Evolutionary conservation across 2,888 invertebrate species (phyloP), one percentile per base, ranked within the genome.

Genomic region (Blera fallax): DNA sequence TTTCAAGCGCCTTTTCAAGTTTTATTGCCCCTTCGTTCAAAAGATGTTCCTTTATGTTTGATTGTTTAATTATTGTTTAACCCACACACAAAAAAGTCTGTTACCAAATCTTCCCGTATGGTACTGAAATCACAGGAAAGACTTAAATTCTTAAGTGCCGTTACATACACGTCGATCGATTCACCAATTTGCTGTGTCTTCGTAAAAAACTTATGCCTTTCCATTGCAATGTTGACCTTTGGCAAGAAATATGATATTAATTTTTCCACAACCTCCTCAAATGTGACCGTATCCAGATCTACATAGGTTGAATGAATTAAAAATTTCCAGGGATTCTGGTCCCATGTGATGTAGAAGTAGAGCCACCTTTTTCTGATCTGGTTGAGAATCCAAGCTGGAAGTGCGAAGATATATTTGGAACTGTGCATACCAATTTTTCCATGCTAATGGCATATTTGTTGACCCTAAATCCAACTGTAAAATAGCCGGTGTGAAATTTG

Each of bases 141-240:
- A 21, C 56, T 69, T 69, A 43, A 24, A 45, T 62, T 62, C 21
- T 62, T 62, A 27, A 62, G 29, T n/a, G 43, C 24, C 45, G 60
- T 74, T 8, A 74, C 40, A 43, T 67, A 72, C 27, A 65, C 48
- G 8, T 73, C 81, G 11, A 82, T 69, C 8, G 70, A 34, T 60
- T 76, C 76, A 27, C 70, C 50, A 18, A 29, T 32, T 10, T 37
- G n/a, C n/a, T n/a, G n/a, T n/a, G 60, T 67, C 21, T 69, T 67
- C 5, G 65, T 76, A 16, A 81, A 87, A 52, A 83, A 87, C 37
- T 45, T 74, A 56, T 83, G 87, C 2, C 70, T 58, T 58, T 78
- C 78, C 37, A 83, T 74, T 8, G 67, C 67, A 29, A 65, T 85
- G 45, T 80, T 76, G n/a, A 69, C 81, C 45, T 77, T 72, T 3